Evolutionary conservation across 2,888 invertebrate genomes (phyloP).

Genomic region (Heteromyza rotundicornis): DNA sequence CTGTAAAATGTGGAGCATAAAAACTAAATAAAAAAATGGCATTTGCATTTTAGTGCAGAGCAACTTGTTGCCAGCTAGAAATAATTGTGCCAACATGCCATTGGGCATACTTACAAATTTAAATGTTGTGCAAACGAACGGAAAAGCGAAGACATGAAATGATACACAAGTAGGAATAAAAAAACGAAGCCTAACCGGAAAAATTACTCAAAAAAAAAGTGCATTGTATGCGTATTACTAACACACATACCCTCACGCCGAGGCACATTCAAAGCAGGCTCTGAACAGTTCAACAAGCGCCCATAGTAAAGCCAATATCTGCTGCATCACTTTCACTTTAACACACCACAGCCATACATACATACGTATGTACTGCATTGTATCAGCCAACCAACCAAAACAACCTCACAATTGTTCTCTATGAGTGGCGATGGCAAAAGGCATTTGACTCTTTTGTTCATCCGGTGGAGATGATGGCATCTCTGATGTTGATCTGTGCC

Average conservation of each 20-base stretch:
- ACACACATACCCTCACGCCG: not conserved
- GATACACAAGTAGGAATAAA: not conserved
- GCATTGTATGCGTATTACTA: not conserved
- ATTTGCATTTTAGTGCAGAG: not conserved
- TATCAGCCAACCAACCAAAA: not conserved
- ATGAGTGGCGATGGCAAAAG: too few relatives aligned
- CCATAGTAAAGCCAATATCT: not conserved
- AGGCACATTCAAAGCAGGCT: not conserved
- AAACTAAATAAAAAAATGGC: not conserved
- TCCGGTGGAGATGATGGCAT: not conserved
- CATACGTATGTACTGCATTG: not conserved
- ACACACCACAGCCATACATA: not conserved
- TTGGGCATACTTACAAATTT: slow-evolving; percentile 10
- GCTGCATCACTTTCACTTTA: not conserved
- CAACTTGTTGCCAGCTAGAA: not conserved
- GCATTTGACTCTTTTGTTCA: not conserved
- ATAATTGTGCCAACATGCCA: not conserved
- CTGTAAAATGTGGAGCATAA: not conserved
- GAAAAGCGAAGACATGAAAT: not conserved
- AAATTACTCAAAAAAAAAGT: slow-evolving; percentile 3
- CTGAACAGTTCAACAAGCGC: not conserved
- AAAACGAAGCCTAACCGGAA: slow-evolving; percentile 12
- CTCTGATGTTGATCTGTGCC: not conserved
- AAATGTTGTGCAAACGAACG: not conserved
- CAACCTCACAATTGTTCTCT: not conserved